phyloP scores from a whole-genome alignment of 2,888 invertebrate species.

The Coelogynopora nodosa region DNA sequence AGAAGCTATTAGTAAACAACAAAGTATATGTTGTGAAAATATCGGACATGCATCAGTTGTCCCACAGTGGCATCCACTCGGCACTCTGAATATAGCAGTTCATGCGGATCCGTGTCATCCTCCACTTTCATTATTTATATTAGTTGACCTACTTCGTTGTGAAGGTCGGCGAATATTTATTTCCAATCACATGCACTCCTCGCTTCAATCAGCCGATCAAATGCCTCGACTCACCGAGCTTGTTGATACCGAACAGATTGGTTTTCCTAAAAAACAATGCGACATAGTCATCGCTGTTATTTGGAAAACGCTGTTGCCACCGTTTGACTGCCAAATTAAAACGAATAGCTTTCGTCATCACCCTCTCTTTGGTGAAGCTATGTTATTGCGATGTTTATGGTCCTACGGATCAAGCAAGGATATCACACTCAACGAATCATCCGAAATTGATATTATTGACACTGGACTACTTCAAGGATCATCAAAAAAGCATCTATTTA shows the following conservation, averaged over 20 bases:
- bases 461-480: neutral
- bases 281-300: neutral
- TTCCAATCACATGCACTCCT: neutral
- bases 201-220: neutral
- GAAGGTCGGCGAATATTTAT: neutral
- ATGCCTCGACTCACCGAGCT: neutral
- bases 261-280: neutral
- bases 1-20: neutral
- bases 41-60: neutral
- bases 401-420: neutral
- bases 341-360: neutral
- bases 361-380: slow-evolving; percentile 4
- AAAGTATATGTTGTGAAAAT: neutral
- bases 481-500: neutral
- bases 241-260: neutral
- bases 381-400: neutral
- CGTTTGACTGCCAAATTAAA: neutral
- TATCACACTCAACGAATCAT: neutral
- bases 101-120: slow-evolving; percentile 17
- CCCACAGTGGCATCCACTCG: neutral
- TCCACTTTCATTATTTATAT: neutral
- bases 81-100: slow-evolving; percentile 1
- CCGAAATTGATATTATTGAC: neutral
- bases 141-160: neutral
- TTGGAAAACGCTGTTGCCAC: slow-evolving; percentile 7